Evolutionary conservation across 2,888 invertebrate genomes (phyloP), one percentile per base, ranked within the genome.

Genomic region (Spilarctia lutea): DNA sequence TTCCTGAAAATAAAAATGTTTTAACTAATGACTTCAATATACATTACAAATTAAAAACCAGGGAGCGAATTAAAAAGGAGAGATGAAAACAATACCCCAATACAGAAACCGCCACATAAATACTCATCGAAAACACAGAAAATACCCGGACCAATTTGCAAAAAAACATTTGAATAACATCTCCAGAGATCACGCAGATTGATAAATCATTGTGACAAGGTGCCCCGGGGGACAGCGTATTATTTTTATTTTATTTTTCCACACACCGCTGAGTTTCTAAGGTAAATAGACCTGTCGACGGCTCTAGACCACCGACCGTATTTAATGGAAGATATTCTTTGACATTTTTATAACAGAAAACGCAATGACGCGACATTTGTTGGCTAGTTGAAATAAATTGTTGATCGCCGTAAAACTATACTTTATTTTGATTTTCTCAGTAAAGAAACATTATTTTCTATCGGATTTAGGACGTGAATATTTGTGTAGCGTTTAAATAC

Each of bases 191-290:
- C 70, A 79, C 75, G 73, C 81, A 85, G 77, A 85, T 82, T 84
- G 84, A 84, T 85, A 82, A 83, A 83, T 80, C 75, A 79, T 78
- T 77, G 75, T 72, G 73, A 76, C 71, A 77, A 70, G 69, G 65
- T 74, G 69, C 78, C 75, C 72, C 77, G 73, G 45, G 71, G 73
- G 78, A 68, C 68, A 72, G 71, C 75, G 70, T 72, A 72, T 74
- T 80, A 85, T 82, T 82, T 83, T 79, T 80, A 83, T 80, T 85
- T 81, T 78, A 74, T 76, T 80, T 83, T 79, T 78, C 78, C 76
- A 79, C 76, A 72, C 76, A 66, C 82, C 78, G 73, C 80, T 78
- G 78, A 65, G 78, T 68, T 71, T n/a, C 73, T 63, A 18, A 77
- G 56, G 76, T 79, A 81, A 85, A 85, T 78, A 77, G 68, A 81